Evolutionary conservation across 2,113 vertebrate genomes (phyloP), one percentile per base, ranked within the genome.

Genomic region (Microcebus tavaratra): DNA sequence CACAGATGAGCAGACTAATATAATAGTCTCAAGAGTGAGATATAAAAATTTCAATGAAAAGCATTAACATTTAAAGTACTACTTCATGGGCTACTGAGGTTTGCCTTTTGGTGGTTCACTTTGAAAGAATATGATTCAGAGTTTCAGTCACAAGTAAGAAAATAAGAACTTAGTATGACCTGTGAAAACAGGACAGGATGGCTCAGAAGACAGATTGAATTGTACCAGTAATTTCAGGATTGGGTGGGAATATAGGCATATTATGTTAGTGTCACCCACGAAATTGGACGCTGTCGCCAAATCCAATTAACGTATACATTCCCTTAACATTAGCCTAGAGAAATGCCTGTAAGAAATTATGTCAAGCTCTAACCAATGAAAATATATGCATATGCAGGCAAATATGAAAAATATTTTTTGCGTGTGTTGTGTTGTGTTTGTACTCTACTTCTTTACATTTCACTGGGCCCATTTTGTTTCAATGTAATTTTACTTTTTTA

Each of bases 141-240:
- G 61, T 61, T 95, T 85, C 25, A 85, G 21, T 67, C 23, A 21
- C 6, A 63, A 79, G 45, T 36, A n/a, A 50, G 65, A 36, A 88
- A 90, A 94, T 75, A 57, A 84, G 27, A 97, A 88, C 15, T 89
- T 80, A 67, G n/a, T 55, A 68, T 83, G 13, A 63, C 27, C 55
- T 88, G 3, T 88, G 82, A 18, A 70, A 81, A 78, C 76, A 72
- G 15, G 31, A 10, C 31, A 76, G n/a, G 1, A 20, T 65, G 29
- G 10, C 39, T 63, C 45, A 36, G 67, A 85, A 85, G 78, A 73
- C 14, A 31, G 39, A 2, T 2, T 82, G 67, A 57, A 90, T 84
- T 91, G 91, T 90, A 9, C 29, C 68, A 67, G 8, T 59, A 48
- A 76, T 53, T 94, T 90, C 75, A 90, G 48, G 72, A 29, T 48